Base-by-base conservation (phyloP, 2,888 invertebrate species). In the Smittia aterrima region DNA sequence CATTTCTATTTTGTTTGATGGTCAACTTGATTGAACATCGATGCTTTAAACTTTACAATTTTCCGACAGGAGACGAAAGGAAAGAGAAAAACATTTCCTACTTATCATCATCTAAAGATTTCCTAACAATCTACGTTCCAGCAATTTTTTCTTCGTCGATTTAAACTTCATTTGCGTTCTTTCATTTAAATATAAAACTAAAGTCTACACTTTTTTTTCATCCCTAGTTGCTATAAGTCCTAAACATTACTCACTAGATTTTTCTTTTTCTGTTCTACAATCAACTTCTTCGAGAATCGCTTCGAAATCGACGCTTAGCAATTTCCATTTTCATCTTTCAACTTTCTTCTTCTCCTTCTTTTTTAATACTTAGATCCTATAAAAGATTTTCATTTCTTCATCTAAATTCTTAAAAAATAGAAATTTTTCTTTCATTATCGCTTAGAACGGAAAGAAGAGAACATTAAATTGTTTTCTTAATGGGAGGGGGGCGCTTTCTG, bases 181-280 rank as follows among this genome's bases (percentile, higher is more conserved):
- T 11, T 62, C 62, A 72, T 72, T 62, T 72, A 53, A 70, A 70
- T 70, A 72, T 72, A 72, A 72, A 72, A 72, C 72, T 72, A 72
- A 72, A 72, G 62, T 72, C 62, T 62, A 58, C 62, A 62, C 22
- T 72, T 62, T 72, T 41, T 72, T 62, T 54, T 41, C 41, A 41
- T 41, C 58, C 54, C 72, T 72, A 72, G 62, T 62, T 58, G 54
- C 72, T 72, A 72, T 62, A 22, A 72, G 38, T 72, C 72, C 72
- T 72, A 72, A 72, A 62, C 27, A 62, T 72, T 72, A 72, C 72
- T 72, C 72, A 72, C 72, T 72, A 72, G 72, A 72, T 40, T 72
- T 67, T 20, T 18, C 20, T 67, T 67, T 41, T 72, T 72, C 40
- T 62, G 9, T 62, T 18, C 20, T 58, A 20, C 20, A n/a, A 20